These are phyloP conservation scores for Glossophaga mutica DNA, from an alignment of 2,797 vertebrate species.

Conservation along the genomic window DNA sequence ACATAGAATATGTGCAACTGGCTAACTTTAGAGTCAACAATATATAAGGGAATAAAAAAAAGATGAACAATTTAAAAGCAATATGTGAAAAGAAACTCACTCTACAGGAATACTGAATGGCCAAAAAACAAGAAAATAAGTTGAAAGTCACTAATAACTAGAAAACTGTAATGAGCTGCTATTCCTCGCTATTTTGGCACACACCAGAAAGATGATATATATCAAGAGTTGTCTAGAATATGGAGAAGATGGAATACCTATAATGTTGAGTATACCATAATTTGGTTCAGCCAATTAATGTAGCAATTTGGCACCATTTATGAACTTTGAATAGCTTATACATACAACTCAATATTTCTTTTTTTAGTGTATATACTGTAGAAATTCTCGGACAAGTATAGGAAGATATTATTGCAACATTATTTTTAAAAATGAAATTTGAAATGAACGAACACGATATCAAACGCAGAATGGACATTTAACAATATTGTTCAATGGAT, in stretches of 20 bases:
- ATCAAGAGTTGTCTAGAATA: neutral
- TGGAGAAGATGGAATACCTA: neutral
- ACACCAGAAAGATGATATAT: neutral
- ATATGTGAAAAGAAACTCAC: neutral
- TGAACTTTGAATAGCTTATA: neutral
- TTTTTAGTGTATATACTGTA: neutral
- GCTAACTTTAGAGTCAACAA: neutral
- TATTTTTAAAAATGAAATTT: neutral
- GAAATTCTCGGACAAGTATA: neutral
- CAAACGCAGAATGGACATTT: neutral
- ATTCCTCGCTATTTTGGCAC: neutral
- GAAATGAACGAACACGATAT: neutral
- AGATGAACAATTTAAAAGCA: neutral
- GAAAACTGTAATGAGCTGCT: neutral
- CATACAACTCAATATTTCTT: neutral
- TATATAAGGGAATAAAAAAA: neutral
- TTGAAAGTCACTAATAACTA: neutral
- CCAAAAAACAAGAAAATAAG: neutral
- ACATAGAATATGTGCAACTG: neutral
- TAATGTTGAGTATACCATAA: neutral
- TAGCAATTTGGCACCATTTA: neutral
- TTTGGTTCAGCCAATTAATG: neutral
- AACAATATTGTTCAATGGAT: neutral
- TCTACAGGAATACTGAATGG: neutral
- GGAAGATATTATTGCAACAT: neutral